Evolutionary conservation across 2,113 vertebrate species (phyloP).

Genomic region (Todiramphus chloris): DNA sequence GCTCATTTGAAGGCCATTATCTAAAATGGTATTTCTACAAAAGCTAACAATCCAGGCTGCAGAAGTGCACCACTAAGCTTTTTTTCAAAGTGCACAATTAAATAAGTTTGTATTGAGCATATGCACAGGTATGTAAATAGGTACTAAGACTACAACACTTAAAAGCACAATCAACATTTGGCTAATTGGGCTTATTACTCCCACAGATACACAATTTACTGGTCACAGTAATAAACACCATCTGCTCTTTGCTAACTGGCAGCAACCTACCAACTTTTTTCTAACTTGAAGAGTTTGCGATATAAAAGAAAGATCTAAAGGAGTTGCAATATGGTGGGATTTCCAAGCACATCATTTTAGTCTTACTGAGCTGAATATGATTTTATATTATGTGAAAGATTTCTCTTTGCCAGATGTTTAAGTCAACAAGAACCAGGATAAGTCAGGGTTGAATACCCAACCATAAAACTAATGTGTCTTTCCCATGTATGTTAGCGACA

Average conservation of each 20-base stretch:
- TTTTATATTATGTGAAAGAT: background rate
- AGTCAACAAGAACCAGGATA: background rate
- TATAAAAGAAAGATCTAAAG: background rate
- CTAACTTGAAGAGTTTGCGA: background rate
- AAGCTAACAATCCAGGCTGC: background rate
- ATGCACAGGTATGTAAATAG: conserved; percentile 31
- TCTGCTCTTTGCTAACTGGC: conserved; percentile 44
- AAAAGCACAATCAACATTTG: conserved; percentile 51
- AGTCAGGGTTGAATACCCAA: background rate
- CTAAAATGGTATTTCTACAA: background rate
- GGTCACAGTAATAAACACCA: conserved; percentile 54
- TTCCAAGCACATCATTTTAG: background rate
- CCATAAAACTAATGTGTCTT: background rate
- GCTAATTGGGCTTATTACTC: conserved; percentile 41
- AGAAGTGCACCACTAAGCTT: background rate
- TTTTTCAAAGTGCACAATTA: background rate
- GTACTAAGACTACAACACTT: background rate
- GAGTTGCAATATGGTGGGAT: background rate
- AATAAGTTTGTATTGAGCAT: background rate
- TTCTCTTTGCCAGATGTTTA: background rate
- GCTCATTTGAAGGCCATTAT: background rate
- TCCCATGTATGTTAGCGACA: background rate
- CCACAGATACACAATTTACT: conserved; percentile 9
- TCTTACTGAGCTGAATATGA: background rate
- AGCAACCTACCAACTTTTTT: background rate